These are phyloP conservation scores for Micromys minutus DNA, from an alignment of 2,113 vertebrate genomes.

Conservation along the genomic window DNA sequence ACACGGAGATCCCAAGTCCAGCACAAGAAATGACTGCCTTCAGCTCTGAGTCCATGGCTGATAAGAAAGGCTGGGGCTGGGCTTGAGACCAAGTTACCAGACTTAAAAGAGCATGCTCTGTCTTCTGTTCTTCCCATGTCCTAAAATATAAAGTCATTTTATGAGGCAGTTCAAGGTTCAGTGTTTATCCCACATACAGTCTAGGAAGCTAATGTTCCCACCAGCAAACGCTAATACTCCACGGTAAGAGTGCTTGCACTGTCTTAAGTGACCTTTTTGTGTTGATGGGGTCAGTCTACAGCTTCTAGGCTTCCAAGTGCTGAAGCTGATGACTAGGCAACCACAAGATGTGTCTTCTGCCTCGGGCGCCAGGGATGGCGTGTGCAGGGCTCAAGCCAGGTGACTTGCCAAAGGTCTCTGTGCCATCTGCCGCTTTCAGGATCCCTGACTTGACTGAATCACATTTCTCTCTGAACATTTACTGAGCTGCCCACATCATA, in stretches of 20 bases:
- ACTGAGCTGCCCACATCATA: conserved; percentile 80
- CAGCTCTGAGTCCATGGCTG: conserved; percentile 83
- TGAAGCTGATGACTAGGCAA: conserved; percentile 77
- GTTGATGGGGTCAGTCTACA: conserved; percentile 73
- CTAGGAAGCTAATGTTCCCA: conserved; percentile 79
- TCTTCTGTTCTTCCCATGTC: conserved; percentile 98
- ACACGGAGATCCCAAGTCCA: conserved; percentile 87
- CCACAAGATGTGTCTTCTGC: conserved; percentile 77
- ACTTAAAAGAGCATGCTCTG: conserved; percentile 99
- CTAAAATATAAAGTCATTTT: conserved; percentile 86
- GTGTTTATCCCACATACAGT: conserved; percentile 33
- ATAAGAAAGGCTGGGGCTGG: conserved; percentile 81
- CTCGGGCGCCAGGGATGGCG: conserved; percentile 71
- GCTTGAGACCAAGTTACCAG: conserved; percentile 79
- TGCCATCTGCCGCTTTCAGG: conserved; percentile 78
- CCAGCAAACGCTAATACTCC: conserved; percentile 77
- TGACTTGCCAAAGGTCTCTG: conserved; percentile 77
- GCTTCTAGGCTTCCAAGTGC: conserved; percentile 79
- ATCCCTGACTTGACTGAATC: conserved; percentile 78
- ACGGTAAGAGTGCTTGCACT: conserved; percentile 66
- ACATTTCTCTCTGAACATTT: conserved; percentile 78
- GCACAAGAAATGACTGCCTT: conserved; percentile 87
- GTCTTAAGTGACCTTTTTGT: conserved; percentile 69
- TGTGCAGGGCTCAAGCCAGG: conserved; percentile 75
- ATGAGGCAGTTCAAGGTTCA: conserved; percentile 78